Percentiles rank a stretch among this genome's conserved stretches.
Conservation (phyloP, 2,113 vertebrate species). For the Nematolebias whitei region DNA sequence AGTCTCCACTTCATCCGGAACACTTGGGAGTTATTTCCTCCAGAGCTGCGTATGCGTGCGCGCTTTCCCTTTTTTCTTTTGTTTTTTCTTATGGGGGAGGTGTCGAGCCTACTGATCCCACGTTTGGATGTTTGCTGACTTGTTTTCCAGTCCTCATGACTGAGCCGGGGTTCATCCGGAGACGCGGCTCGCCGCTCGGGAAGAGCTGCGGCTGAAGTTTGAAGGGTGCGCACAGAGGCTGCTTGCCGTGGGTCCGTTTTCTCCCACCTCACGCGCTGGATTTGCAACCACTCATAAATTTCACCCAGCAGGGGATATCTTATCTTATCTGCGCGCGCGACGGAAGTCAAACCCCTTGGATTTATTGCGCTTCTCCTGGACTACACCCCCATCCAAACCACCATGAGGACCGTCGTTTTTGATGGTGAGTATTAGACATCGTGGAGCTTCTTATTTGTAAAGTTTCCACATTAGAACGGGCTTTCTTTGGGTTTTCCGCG, state of each 20-base stretch:
- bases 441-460: constrained; percentile 26
- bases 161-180: constrained; percentile 73
- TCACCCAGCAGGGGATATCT: constrained; percentile 60
- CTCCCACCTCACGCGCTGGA: constrained; percentile 61
- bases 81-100: constrained; percentile 34
- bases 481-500: constrained; percentile 40
- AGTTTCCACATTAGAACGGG: constrained; percentile 53
- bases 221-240: constrained; percentile 51
- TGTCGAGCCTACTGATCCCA: constrained; percentile 58
- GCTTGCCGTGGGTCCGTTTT: constrained; percentile 46
- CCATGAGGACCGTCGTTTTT: constrained; percentile 77
- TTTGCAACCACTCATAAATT: constrained; percentile 61
- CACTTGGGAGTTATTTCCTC: constrained; percentile 55
- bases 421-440: constrained; percentile 73
- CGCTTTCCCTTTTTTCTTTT: constrained; percentile 42
- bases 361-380: constrained; percentile 67
- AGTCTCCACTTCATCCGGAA: constrained; percentile 35
- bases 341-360: constrained; percentile 68
- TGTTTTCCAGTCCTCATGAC: constrained; percentile 73
- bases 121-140: constrained; percentile 76
- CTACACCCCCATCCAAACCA: constrained; percentile 55
- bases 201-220: constrained; percentile 82
- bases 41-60: constrained; percentile 25
- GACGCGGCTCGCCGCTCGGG: constrained; percentile 78
- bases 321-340: constrained; percentile 35